phyloP scores from a whole-genome alignment of 2,888 invertebrate genomes.

The Spodoptera picta region DNA sequence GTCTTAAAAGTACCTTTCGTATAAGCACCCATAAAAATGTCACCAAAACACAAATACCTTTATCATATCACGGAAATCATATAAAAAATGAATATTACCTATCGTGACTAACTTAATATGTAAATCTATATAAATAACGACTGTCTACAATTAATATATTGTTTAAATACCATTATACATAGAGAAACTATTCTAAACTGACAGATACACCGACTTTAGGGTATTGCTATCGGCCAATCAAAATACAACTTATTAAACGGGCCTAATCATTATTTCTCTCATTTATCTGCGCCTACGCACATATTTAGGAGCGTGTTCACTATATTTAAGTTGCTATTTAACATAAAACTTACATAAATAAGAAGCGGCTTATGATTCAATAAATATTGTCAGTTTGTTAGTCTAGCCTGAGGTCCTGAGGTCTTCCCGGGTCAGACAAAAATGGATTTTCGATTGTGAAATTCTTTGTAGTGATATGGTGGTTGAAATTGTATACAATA shows the following conservation, averaged over 20 bases:
- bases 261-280: slow-evolving; percentile 28
- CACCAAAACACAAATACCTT: not conserved
- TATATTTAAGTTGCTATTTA: slow-evolving; percentile 28
- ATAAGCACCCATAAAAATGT: not conserved
- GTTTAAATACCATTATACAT: slow-evolving; percentile 37
- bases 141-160: slow-evolving; percentile 34
- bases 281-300: slow-evolving; percentile 40
- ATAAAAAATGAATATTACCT: slow-evolving; percentile 3
- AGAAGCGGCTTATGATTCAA: slow-evolving; percentile 47
- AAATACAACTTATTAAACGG: slow-evolving; percentile 42
- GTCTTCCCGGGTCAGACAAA: too few relatives aligned
- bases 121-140: slow-evolving; percentile 37
- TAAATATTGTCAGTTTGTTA: too few relatives aligned
- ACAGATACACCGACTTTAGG: slow-evolving; percentile 34
- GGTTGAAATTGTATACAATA: too few relatives aligned
- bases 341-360: slow-evolving; percentile 50
- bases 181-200: slow-evolving; percentile 29
- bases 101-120: slow-evolving; percentile 31
- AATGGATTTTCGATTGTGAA: too few relatives aligned
- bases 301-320: slow-evolving; percentile 19
- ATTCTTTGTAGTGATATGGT: too few relatives aligned
- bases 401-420: too few relatives aligned
- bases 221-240: slow-evolving; percentile 39
- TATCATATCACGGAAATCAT: not conserved
- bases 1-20: too few relatives aligned